Evolutionary conservation across 1,140 invertebrate species (phyloP).

Genomic region (Oreohelix idahoensis): DNA sequence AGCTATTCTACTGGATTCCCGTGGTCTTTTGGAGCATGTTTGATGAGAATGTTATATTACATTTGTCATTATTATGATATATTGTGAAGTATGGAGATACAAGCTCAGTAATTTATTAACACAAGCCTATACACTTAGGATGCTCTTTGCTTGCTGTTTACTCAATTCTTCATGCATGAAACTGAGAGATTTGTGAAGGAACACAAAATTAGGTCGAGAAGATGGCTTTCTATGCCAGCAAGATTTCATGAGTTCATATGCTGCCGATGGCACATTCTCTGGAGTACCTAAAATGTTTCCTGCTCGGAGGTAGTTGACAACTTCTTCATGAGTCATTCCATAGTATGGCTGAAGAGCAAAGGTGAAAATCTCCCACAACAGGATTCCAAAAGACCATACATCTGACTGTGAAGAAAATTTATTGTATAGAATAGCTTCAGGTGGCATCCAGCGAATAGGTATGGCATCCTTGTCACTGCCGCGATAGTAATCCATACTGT

Average conservation of each 20-base stretch:
- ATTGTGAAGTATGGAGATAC: neutral
- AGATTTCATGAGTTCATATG: slow-evolving; percentile 93
- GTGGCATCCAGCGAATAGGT: slow-evolving; percentile 89
- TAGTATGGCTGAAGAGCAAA: slow-evolving; percentile 95
- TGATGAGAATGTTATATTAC: neutral
- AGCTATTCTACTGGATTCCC: neutral
- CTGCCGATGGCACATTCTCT: slow-evolving; percentile 89
- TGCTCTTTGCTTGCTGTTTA: slow-evolving; percentile 48
- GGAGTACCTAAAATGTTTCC: slow-evolving; percentile 93
- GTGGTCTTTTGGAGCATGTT: neutral
- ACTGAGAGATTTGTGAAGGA: slow-evolving; percentile 56
- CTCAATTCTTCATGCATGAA: slow-evolving; percentile 53
- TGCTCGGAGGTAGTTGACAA: slow-evolving; percentile 94
- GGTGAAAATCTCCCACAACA: slow-evolving; percentile 97
- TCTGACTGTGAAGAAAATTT: slow-evolving; percentile 97
- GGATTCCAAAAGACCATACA: slow-evolving; percentile 97
- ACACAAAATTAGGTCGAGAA: slow-evolving; percentile 85
- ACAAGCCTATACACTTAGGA: slow-evolving; percentile 1
- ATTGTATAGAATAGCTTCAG: slow-evolving; percentile 96
- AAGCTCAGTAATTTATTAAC: neutral
- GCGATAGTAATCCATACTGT: slow-evolving; percentile 84
- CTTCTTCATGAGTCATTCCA: slow-evolving; percentile 92
- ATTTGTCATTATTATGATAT: neutral
- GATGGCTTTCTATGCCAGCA: slow-evolving; percentile 92
- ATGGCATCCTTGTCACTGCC: slow-evolving; percentile 75